Percentiles rank a stretch among this genome's conserved stretches.
These are phyloP conservation scores for Ectemnius lituratus DNA, from an alignment of 2,888 invertebrate genomes.

Conservation along the genomic window DNA sequence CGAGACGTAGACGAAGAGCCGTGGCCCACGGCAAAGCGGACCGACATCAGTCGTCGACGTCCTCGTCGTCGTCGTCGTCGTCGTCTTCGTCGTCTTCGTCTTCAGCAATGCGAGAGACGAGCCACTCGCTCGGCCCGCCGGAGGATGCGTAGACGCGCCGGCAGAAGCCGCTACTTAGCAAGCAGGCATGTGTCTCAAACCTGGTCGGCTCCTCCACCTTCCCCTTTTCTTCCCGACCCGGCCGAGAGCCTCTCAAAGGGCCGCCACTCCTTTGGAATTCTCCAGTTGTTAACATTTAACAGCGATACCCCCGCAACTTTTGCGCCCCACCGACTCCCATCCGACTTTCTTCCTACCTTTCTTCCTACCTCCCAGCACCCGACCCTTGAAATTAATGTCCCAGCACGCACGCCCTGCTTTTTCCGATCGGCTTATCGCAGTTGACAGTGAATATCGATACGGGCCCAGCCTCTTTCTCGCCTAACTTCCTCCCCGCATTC, in stretches of 20 bases:
- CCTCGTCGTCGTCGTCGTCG: slow-evolving; percentile 42
- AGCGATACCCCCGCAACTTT: slow-evolving; percentile 62
- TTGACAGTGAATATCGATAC: too few relatives aligned
- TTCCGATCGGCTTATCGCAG: slow-evolving; percentile 19
- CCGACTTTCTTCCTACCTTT: slow-evolving; percentile 13
- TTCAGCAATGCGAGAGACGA: slow-evolving; percentile 56
- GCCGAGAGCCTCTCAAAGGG: slow-evolving; percentile 50
- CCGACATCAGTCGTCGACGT: slow-evolving; percentile 69
- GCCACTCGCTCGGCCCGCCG: slow-evolving; percentile 48
- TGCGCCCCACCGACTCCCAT: slow-evolving; percentile 47
- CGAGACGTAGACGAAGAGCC: slow-evolving; percentile 75
- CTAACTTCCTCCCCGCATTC: too few relatives aligned
- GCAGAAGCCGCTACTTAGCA: slow-evolving; percentile 69
- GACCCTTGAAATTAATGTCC: slow-evolving; percentile 50
- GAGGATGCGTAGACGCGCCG: slow-evolving; percentile 62
- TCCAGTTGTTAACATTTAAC: slow-evolving; percentile 71
- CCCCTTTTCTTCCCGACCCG: slow-evolving; percentile 20
- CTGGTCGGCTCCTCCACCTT: slow-evolving; percentile 30
- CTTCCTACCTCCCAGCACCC: background rate
- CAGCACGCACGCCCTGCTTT: slow-evolving; percentile 22
- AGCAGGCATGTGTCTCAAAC: slow-evolving; percentile 68
- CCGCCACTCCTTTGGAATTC: slow-evolving; percentile 66
- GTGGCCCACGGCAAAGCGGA: slow-evolving; percentile 71
- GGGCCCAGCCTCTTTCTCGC: too few relatives aligned
- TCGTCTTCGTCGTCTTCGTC: slow-evolving; percentile 48